Conservation (phyloP, 1,140 invertebrate genomes). For the Bombus impatiens region DNA sequence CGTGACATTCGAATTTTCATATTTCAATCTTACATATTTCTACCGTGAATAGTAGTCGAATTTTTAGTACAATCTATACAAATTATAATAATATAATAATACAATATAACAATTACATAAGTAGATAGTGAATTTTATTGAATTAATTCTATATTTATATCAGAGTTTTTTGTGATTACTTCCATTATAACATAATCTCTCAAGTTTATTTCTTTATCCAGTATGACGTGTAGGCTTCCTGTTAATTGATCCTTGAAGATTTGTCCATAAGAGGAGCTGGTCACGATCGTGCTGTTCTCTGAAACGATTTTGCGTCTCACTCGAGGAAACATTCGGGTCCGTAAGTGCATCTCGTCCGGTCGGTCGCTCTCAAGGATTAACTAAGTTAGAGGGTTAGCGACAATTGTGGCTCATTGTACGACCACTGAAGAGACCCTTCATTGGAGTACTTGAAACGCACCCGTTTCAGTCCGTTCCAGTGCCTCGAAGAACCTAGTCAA, state of each 20-base stretch:
- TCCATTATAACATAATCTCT: neutral
- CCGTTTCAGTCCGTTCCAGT: conserved; percentile 38
- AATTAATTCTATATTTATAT: neutral
- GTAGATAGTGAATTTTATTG: neutral
- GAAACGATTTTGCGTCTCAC: conserved; percentile 44
- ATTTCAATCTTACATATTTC: neutral
- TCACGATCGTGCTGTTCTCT: neutral
- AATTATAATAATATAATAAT: neutral
- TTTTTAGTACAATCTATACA: no score
- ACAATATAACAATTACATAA: no score
- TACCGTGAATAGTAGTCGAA: no score
- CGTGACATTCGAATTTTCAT: neutral
- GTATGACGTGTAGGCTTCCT: neutral
- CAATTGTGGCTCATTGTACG: conserved; percentile 58
- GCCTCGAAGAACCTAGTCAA: neutral
- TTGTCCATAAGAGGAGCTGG: neutral
- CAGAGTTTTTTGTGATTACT: neutral
- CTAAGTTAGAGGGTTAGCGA: conserved; percentile 50
- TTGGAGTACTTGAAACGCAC: neutral
- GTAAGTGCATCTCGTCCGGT: conserved; percentile 29
- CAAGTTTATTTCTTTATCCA: neutral
- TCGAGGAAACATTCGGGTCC: conserved; percentile 16
- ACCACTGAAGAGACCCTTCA: conserved; percentile 24
- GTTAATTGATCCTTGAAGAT: neutral
- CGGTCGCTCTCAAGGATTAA: conserved; percentile 54